Evolutionary conservation across 2,113 vertebrate species (phyloP).

Genomic region (Serranochromis macrocephalus): DNA sequence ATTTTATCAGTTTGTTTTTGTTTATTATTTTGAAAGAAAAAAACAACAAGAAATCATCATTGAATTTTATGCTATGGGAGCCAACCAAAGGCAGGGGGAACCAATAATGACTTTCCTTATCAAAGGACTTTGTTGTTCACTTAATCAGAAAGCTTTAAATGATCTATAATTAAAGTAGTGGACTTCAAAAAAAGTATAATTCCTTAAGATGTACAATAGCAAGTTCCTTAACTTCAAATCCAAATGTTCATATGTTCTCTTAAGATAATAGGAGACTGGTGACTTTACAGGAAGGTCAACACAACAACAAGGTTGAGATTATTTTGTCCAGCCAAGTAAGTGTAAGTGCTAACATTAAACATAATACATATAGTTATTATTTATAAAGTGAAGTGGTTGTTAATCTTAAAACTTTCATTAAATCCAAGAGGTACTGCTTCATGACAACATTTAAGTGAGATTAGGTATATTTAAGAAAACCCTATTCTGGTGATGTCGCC

Average conservation of each 20-base stretch:
- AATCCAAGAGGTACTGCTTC: background rate
- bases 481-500: background rate
- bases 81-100: background rate
- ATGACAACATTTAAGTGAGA: background rate
- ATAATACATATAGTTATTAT: background rate
- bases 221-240: background rate
- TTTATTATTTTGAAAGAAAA: background rate
- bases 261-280: background rate
- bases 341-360: background rate
- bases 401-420: background rate
- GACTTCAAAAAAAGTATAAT: background rate
- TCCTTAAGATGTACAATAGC: background rate
- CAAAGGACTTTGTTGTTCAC: background rate
- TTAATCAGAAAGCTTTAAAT: background rate
- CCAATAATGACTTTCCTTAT: background rate
- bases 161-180: background rate
- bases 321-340: background rate
- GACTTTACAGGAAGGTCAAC: background rate
- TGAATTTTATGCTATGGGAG: background rate
- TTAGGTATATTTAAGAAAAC: background rate
- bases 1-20: background rate
- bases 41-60: background rate
- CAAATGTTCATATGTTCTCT: background rate
- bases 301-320: background rate
- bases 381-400: background rate